A percentile compares a stretch with the other conserved stretches of the same genome.
These are phyloP conservation scores for Conus betulinus DNA, from an alignment of 1,140 invertebrate genomes.

Conservation along the genomic window DNA sequence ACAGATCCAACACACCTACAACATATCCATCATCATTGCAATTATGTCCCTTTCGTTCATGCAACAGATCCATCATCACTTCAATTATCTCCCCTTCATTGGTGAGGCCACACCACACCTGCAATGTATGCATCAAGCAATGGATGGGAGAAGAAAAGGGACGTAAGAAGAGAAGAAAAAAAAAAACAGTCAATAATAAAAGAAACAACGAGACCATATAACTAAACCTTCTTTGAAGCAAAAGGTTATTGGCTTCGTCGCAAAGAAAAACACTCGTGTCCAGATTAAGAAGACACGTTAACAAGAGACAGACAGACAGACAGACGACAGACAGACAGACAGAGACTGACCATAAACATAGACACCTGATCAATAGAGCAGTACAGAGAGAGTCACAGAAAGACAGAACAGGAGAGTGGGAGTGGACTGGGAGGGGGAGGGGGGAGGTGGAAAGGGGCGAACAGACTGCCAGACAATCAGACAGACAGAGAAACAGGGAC, in stretches of 20 bases:
- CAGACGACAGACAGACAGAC: not conserved
- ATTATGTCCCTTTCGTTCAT: no score
- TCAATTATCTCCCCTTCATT: slow-evolving; percentile 63
- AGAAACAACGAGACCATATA: not conserved
- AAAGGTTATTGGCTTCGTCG: not conserved
- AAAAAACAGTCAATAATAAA: not conserved
- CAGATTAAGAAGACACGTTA: not conserved
- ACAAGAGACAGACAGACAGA: not conserved
- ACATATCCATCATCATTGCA: slow-evolving; percentile 20
- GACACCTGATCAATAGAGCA: not conserved
- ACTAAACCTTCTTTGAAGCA: not conserved
- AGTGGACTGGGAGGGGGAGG: no score
- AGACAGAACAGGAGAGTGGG: not conserved
- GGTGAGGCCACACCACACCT: slow-evolving; percentile 75
- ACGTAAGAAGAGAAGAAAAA: not conserved
- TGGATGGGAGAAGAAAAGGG: not conserved
- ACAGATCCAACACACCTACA: slow-evolving; percentile 73
- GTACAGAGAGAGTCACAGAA: not conserved
- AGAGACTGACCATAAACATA: not conserved
- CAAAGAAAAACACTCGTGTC: not conserved
- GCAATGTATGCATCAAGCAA: not conserved
- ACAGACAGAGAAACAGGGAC: not conserved
- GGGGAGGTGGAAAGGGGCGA: no score
- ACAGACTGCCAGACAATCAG: not conserved
- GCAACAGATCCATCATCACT: no score